Evolutionary conservation across 2,113 vertebrate genomes (phyloP).

Genomic region (Erythrocercus mccallii): DNA sequence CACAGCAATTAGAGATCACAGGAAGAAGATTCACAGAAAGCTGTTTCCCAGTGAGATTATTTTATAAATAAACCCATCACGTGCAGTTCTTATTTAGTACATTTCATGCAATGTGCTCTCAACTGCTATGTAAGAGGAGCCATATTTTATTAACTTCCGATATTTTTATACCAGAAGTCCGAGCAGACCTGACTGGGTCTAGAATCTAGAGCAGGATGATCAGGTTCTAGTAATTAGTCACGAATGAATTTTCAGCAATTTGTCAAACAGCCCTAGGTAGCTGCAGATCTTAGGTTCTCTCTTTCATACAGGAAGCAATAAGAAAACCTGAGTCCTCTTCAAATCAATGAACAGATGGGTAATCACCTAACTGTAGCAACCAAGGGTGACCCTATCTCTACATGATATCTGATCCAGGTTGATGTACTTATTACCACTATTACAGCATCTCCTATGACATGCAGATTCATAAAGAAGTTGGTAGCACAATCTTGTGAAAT

Average conservation of each 20-base stretch:
- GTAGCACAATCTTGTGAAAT: background rate
- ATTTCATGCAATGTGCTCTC: background rate
- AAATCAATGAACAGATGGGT: background rate
- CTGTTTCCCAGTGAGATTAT: background rate
- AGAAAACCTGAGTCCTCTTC: background rate
- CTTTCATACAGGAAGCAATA: background rate
- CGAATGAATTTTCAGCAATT: background rate
- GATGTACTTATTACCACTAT: background rate
- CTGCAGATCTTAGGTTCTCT: background rate
- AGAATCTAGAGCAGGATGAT: background rate
- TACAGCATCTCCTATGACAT: background rate
- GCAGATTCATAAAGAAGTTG: background rate
- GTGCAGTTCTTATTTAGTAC: background rate
- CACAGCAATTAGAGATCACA: background rate
- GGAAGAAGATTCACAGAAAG: background rate
- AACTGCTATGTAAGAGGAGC: background rate
- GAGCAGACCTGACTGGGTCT: background rate
- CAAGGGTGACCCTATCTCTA: background rate
- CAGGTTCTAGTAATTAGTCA: background rate
- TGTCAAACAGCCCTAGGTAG: background rate
- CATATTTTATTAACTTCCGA: background rate
- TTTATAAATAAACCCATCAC: background rate
- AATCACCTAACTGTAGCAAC: background rate
- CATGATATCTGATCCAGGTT: background rate
- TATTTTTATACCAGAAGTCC: background rate